These are phyloP conservation scores for Thunnus maccoyii DNA, from an alignment of 2,113 vertebrate genomes.

Conservation along the genomic window DNA sequence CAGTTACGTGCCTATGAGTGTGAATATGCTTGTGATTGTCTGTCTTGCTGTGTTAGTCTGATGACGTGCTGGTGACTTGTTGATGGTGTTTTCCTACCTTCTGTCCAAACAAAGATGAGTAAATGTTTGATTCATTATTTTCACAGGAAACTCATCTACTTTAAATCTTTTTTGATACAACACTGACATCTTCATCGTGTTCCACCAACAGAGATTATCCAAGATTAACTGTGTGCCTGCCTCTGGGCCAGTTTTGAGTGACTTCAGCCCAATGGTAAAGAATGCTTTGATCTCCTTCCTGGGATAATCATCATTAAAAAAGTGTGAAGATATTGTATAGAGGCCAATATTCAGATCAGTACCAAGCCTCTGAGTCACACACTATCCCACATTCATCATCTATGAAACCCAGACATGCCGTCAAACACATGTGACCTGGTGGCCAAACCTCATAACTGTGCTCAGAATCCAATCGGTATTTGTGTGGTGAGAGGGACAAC, in stretches of 20 bases:
- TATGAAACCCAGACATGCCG: conserved; percentile 27
- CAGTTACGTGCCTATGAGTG: neutral
- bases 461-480: conserved; percentile 20
- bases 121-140: conserved; percentile 4
- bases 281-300: conserved; percentile 56
- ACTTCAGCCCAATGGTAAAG: conserved; percentile 30
- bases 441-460: conserved; percentile 36
- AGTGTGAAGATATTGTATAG: conserved; percentile 7
- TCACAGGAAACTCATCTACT: neutral
- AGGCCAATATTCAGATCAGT: conserved; percentile 42
- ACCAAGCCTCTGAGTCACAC: conserved; percentile 45
- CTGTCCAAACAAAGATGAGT: neutral
- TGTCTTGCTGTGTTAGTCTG: neutral
- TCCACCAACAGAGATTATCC: conserved; percentile 18
- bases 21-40: neutral
- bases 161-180: conserved; percentile 8
- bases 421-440: conserved; percentile 36
- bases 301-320: conserved; percentile 42
- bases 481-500: conserved; percentile 3
- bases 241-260: conserved; percentile 38
- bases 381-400: conserved; percentile 31
- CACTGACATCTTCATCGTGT: conserved; percentile 7
- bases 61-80: too few species aligned
- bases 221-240: conserved; percentile 18
- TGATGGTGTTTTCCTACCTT: neutral